Evolutionary conservation across 1,140 invertebrate genomes (phyloP).

Genomic region (Zaprionus gabonicus): DNA sequence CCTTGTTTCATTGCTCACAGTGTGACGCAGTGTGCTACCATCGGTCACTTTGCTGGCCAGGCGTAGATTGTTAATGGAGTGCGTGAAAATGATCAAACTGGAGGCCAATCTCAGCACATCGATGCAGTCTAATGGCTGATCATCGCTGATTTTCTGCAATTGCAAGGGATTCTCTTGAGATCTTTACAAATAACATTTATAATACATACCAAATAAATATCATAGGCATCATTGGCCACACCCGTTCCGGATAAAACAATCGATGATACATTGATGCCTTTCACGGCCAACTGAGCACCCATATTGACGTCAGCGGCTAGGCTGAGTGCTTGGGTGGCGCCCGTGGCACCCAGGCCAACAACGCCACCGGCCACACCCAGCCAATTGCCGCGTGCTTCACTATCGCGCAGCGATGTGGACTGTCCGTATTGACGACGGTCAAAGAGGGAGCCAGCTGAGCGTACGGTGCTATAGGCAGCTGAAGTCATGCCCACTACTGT

Average conservation of each 20-base stretch:
- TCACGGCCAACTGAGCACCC: constrained; percentile 68
- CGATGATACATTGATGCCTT: constrained; percentile 71
- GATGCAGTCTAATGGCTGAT: constrained; percentile 53
- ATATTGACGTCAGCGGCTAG: constrained; percentile 29
- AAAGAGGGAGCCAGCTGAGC: constrained; percentile 50
- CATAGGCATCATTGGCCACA: constrained; percentile 64
- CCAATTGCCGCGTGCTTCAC: constrained; percentile 71
- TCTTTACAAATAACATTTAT: background rate
- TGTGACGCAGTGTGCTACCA: constrained; percentile 46
- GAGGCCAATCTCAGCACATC: constrained; percentile 72
- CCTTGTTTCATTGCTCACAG: constrained; percentile 53
- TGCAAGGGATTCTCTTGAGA: background rate
- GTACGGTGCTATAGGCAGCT: constrained; percentile 63
- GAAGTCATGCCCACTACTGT: constrained; percentile 57
- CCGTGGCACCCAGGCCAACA: constrained; percentile 69
- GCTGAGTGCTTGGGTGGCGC: constrained; percentile 59
- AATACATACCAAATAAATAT: constrained; percentile 59
- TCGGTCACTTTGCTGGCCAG: constrained; percentile 62
- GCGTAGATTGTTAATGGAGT: constrained; percentile 74
- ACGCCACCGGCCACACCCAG: constrained; percentile 75
- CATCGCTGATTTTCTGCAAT: constrained; percentile 64
- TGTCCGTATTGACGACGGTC: constrained; percentile 68
- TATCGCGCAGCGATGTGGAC: constrained; percentile 54
- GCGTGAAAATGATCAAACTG: constrained; percentile 71
- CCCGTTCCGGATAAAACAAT: constrained; percentile 69